phyloP scores from a whole-genome alignment of 2,888 invertebrate species.

The Fabriciana adippe region DNA sequence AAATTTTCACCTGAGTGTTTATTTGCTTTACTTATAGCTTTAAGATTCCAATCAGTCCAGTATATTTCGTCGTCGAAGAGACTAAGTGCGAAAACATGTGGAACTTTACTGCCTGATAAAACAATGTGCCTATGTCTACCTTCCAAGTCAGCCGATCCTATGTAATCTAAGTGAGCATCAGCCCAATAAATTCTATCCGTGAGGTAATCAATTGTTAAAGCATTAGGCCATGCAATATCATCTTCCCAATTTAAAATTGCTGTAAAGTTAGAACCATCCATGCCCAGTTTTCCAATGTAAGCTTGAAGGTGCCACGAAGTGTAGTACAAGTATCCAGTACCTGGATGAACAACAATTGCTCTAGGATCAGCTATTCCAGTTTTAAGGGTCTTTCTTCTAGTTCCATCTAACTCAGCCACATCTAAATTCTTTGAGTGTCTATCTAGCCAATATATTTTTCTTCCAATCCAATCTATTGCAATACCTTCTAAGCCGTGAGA shows the following conservation, averaged over 20 bases:
- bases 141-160: conserved; percentile 96
- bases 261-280: conserved; percentile 97
- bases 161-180: conserved; percentile 98
- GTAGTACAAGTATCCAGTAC: conserved; percentile 95
- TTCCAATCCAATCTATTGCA: conserved; percentile 97
- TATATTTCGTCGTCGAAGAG: conserved; percentile 96
- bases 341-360: conserved; percentile 97
- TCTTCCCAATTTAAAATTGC: conserved; percentile 95
- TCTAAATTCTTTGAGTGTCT: conserved; percentile 96
- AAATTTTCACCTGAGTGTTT: conserved; percentile 93
- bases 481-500: conserved; percentile 98
- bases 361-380: conserved; percentile 96
- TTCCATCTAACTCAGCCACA: conserved; percentile 96
- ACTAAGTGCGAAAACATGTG: conserved; percentile 97
- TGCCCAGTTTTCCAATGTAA: conserved; percentile 97
- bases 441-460: conserved; percentile 98
- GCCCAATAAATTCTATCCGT: conserved; percentile 98
- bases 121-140: conserved; percentile 93
- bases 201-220: conserved; percentile 97
- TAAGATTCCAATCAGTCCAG: conserved; percentile 99
- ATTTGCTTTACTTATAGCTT: conserved; percentile 94
- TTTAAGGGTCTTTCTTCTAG: conserved; percentile 93
- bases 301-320: conserved; percentile 98
- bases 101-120: conserved; percentile 90
- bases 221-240: conserved; percentile 99